Evolutionary conservation across 2,797 vertebrate genomes (phyloP).

Genomic region (Coreius guichenoti): DNA sequence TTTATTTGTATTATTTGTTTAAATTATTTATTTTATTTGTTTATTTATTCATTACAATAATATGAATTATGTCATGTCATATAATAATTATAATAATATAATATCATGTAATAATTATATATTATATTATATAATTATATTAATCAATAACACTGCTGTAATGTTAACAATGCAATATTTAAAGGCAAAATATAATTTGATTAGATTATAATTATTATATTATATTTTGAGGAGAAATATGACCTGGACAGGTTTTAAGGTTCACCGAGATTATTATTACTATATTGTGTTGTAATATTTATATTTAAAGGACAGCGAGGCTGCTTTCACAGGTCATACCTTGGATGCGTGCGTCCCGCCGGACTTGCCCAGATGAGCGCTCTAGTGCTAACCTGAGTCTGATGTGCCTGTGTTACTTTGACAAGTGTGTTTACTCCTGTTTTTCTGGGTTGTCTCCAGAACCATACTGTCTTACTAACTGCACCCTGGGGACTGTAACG

Average conservation of each 20-base stretch:
- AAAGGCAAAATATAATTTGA: not conserved
- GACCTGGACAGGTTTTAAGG: not conserved
- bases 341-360: not conserved
- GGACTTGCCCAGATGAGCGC: not conserved
- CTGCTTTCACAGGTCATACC: constrained; percentile 61
- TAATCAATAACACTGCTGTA: not conserved
- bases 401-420: constrained; percentile 52
- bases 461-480: constrained; percentile 99
- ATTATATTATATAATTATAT: not conserved
- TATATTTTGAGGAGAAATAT: not conserved
- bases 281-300: not conserved
- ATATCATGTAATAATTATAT: not conserved
- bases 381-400: constrained; percentile 43
- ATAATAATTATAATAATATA: not conserved
- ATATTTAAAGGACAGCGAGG: not conserved
- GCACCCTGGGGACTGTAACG: constrained; percentile 99
- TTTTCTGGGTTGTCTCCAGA: constrained; percentile 82
- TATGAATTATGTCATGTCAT: too few species aligned
- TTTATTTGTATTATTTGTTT: too few species aligned
- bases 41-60: not conserved
- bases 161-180: too few species aligned
- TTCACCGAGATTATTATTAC: not conserved
- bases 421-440: constrained; percentile 55
- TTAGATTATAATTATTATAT: not conserved
- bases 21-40: not conserved